A percentile compares a stretch with the other conserved stretches of the same genome.
phyloP scores from a whole-genome alignment of 2,888 invertebrate genomes.

The Plagodis pulveraria region DNA sequence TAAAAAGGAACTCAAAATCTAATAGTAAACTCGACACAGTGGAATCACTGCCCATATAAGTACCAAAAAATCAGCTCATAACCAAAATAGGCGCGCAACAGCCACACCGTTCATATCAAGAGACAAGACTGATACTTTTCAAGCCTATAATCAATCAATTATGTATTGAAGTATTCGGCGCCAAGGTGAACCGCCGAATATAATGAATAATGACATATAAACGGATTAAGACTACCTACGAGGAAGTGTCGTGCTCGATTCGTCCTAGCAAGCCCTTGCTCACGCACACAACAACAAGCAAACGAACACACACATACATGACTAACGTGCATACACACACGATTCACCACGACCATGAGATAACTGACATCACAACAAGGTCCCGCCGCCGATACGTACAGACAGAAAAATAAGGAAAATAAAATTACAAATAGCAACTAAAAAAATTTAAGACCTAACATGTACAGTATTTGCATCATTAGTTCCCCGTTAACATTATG shows the following conservation, averaged over 20 bases:
- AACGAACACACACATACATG: conserved; percentile 39
- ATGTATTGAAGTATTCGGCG: conserved; percentile 48
- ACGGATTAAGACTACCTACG: conserved; percentile 61
- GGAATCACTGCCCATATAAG: conserved; percentile 9
- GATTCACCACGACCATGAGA: conserved; percentile 72
- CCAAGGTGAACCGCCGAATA: conserved; percentile 71
- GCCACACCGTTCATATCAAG: conserved; percentile 11
- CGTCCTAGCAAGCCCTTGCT: conserved; percentile 74
- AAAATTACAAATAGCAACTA: background rate
- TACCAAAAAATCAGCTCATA: conserved; percentile 2
- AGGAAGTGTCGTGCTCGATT: conserved; percentile 77
- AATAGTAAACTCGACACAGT: conserved; percentile 5
- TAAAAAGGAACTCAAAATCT: too few species aligned
- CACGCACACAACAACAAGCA: conserved; percentile 29
- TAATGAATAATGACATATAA: conserved; percentile 67
- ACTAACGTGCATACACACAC: conserved; percentile 11
- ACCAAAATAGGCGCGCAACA: conserved; percentile 10
- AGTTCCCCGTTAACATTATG: background rate
- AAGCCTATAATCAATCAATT: conserved; percentile 31
- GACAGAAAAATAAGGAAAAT: conserved; percentile 48
- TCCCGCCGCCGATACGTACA: conserved; percentile 61
- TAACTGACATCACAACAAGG: conserved; percentile 81
- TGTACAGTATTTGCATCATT: conserved; percentile 15
- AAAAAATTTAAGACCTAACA: conserved; percentile 14
- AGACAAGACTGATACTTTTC: conserved; percentile 11